Base-by-base conservation (phyloP, 2,797 vertebrate genomes). In the Gymnoscopelus braueri region DNA sequence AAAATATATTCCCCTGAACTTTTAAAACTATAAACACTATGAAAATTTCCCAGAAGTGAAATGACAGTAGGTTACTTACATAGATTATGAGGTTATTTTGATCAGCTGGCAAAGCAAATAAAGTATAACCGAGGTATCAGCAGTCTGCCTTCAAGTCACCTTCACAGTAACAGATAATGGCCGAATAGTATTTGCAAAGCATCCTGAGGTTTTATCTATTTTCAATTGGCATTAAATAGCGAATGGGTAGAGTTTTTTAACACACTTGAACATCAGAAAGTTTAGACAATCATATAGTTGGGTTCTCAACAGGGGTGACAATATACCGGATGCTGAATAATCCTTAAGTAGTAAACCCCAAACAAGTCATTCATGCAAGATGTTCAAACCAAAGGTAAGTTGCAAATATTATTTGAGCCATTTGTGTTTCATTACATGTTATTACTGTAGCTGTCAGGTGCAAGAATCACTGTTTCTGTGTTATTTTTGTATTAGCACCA, bases 1-100 rank as follows among this genome's bases (percentile, higher is more conserved):
- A 69, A 64, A 69, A 67, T 26, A 69, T 26, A 50, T 51, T 10
- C 44, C 23, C 9, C 39, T 29, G 10, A 29, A 24, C 23, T n/a
- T 65, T 23, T 13, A 11, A 10, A 11, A 61, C 4, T 2, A 48
- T 44, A 61, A 6, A n/a, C 11, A n/a, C 6, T 44, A 11, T 44
- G n/a, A 47, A 51, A 44, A 47, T 13, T 15, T 53, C 14, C 35
- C 50, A 52, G 29, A 53, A 13, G 2, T 35, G 7, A 53, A 51
- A 39, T 32, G 13, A 19, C 9, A 14, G 61, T 14, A n/a, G 48
- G 12, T n/a, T 15, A 47, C 26, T 32, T 15, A 39, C 59, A 10
- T 12, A 4, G 29, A 15, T 65, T 8, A 55, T 39, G 19, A 39
- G 24, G 24, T 58, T 49, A 67, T 58, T 8, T 44, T 58, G 7